phyloP scores from a whole-genome alignment of 2,797 vertebrate genomes.

The Todus mexicanus region DNA sequence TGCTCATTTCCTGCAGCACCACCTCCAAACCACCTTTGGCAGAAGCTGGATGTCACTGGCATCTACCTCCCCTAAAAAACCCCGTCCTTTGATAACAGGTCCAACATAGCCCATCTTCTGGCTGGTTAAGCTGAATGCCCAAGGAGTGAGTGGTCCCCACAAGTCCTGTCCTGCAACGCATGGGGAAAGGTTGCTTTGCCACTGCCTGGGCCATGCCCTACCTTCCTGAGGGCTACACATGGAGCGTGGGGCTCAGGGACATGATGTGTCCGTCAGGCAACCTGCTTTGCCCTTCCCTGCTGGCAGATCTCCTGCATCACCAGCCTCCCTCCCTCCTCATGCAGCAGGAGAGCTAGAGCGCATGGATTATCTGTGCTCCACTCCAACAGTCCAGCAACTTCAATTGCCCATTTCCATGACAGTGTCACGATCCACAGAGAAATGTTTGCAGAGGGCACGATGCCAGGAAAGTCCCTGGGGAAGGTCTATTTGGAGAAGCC shows the following conservation, averaged over 20 bases:
- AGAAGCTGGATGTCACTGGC: neutral
- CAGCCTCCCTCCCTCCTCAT: neutral
- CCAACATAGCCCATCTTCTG: neutral
- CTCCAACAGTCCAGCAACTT: neutral
- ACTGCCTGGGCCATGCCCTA: neutral
- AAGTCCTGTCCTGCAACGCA: neutral
- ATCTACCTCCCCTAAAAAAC: neutral
- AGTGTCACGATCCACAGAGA: neutral
- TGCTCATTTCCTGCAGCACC: neutral
- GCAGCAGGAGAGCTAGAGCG: neutral
- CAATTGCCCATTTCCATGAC: neutral
- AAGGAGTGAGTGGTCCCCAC: neutral
- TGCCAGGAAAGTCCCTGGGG: neutral
- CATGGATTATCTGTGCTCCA: neutral
- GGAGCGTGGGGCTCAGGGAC: neutral
- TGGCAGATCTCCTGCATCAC: neutral
- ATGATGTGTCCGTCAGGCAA: neutral
- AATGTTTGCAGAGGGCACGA: neutral
- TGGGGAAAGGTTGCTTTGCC: neutral
- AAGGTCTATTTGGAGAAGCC: neutral
- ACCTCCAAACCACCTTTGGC: neutral
- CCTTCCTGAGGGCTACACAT: neutral
- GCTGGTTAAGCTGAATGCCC: neutral
- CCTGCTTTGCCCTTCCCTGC: neutral
- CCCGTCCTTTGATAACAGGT: accelerated